Evolutionary conservation across 2,888 invertebrate species (phyloP).

Genomic region (Trachelus stipa): DNA sequence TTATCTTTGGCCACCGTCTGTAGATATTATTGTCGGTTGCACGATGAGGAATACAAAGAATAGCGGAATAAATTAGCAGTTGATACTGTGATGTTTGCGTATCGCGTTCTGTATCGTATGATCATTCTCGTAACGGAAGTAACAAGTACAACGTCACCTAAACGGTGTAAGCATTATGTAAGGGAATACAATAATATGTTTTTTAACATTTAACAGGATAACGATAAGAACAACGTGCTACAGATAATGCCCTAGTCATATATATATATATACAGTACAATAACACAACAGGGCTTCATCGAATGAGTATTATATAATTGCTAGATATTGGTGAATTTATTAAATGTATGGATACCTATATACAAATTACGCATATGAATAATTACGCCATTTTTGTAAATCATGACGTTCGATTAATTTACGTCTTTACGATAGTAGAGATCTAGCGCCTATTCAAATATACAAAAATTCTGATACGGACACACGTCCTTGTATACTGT

Average conservation of each 20-base stretch:
- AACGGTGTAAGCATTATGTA: background rate
- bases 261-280: background rate
- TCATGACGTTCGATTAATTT: background rate
- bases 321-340: conserved; percentile 6
- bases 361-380: conserved; percentile 20
- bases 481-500: no score
- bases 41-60: no score
- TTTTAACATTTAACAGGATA: conserved; percentile 31
- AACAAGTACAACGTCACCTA: background rate
- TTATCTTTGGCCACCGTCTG: no score
- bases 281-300: background rate
- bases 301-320: background rate
- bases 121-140: background rate
- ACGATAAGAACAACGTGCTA: conserved; percentile 19
- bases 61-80: no score
- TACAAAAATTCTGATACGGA: background rate
- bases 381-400: background rate
- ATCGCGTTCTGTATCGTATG: background rate
- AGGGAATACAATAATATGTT: conserved; percentile 33
- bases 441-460: background rate
- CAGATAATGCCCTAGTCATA: background rate
- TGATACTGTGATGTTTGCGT: background rate
- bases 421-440: background rate
- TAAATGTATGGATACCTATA: conserved; percentile 15
- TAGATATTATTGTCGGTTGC: no score